Conservation (phyloP, 2,888 invertebrate species). For the Philaethria dido region DNA sequence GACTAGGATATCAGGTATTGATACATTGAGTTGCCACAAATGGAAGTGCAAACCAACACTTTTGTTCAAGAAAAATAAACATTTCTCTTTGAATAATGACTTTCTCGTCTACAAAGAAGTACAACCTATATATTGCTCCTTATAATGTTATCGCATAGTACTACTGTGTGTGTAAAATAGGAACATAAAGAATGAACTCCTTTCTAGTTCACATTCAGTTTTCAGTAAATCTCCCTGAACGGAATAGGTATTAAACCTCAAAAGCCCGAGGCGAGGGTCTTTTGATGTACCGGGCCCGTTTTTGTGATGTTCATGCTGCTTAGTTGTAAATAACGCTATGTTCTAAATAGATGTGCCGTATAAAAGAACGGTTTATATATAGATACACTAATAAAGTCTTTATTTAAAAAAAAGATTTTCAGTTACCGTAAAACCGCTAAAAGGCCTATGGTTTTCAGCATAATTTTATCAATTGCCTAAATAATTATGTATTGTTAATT, state of each 20-base stretch:
- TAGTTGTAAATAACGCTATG: constrained; percentile 9
- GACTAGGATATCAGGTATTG: not conserved
- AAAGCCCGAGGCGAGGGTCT: constrained; percentile 11
- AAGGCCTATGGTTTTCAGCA: no score
- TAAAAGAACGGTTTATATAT: constrained; percentile 1
- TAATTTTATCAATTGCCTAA: no score
- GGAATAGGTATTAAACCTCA: constrained; percentile 8
- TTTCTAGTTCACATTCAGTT: not conserved
- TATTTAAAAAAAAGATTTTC: not conserved
- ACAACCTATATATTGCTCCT: constrained; percentile 4
- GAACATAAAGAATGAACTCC: not conserved
- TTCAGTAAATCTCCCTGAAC: not conserved
- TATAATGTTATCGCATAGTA: not conserved
- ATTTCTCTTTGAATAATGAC: constrained; percentile 31
- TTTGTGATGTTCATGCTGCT: constrained; percentile 11
- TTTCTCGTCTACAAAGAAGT: constrained; percentile 26
- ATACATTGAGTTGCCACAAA: constrained; percentile 24
- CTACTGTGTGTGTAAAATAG: not conserved
- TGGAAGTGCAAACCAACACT: constrained; percentile 17
- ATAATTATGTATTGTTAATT: no score
- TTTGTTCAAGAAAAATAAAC: constrained; percentile 29
- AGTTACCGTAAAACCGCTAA: not conserved
- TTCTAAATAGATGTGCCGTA: not conserved
- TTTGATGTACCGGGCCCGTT: constrained; percentile 7
- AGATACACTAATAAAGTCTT: not conserved